Conservation (phyloP, 1,140 invertebrate species). For the Pissodes strobi region DNA sequence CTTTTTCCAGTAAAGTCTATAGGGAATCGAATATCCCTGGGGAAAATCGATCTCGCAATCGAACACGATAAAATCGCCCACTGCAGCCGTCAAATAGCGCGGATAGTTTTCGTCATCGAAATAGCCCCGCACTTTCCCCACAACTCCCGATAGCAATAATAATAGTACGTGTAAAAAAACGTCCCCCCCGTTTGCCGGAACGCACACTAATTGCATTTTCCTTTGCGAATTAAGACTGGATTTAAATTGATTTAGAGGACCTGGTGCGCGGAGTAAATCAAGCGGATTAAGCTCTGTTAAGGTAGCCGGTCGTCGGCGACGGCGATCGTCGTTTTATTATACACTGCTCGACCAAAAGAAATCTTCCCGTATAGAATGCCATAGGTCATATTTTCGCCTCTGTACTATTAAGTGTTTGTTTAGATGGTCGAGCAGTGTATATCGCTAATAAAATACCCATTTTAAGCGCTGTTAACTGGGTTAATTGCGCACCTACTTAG, state of each 20-base stretch:
- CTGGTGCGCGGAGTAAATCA: slow-evolving; percentile 11
- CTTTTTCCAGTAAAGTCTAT: slow-evolving; percentile 89
- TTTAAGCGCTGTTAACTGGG: no score
- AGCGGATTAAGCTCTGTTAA: slow-evolving; percentile 25
- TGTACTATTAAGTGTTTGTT: no score
- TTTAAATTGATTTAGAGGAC: not conserved
- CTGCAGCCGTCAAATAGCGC: slow-evolving; percentile 73
- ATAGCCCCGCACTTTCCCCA: slow-evolving; percentile 15
- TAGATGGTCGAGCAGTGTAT: no score
- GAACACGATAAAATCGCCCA: slow-evolving; percentile 85
- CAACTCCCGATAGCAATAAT: no score
- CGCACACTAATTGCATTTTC: not conserved
- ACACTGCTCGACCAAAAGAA: slow-evolving; percentile 14
- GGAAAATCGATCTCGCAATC: slow-evolving; percentile 91
- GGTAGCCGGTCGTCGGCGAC: slow-evolving; percentile 22
- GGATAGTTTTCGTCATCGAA: slow-evolving; percentile 64
- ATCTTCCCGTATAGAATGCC: no score
- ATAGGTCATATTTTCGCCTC: no score
- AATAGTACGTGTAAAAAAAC: no score
- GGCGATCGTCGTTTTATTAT: no score
- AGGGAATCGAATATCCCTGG: slow-evolving; percentile 82
- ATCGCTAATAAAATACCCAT: no score
- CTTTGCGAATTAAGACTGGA: not conserved
- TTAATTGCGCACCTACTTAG: no score
- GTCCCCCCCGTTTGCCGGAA: not conserved